Conservation (phyloP, 2,797 vertebrate genomes). For the Acanthiza pusilla region DNA sequence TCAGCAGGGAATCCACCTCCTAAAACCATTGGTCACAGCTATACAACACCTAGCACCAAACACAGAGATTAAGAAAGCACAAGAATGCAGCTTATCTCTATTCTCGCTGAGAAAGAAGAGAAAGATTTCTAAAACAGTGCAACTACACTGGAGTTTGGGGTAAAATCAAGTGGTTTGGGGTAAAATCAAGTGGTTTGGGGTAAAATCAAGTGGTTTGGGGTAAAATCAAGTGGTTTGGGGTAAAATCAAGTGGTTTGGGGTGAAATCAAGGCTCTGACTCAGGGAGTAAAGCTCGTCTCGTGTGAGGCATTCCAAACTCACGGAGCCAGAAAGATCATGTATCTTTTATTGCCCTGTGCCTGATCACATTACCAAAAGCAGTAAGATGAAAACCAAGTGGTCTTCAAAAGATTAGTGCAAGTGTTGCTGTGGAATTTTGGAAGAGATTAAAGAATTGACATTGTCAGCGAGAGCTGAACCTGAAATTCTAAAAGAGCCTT, state of each 20-base stretch:
- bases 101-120: too few relatives aligned
- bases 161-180: too few relatives aligned
- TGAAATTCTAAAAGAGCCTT: not conserved
- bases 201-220: too few relatives aligned
- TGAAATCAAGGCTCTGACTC: not conserved
- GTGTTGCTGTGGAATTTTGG: not conserved
- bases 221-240: too few relatives aligned
- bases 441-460: not conserved
- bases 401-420: not conserved
- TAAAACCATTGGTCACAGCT: too few relatives aligned
- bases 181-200: too few relatives aligned
- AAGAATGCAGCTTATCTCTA: too few relatives aligned
- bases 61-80: too few relatives aligned
- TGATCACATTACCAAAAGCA: not conserved
- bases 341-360: not conserved
- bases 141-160: too few relatives aligned
- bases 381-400: not conserved
- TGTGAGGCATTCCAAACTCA: not conserved
- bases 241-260: not conserved
- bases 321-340: not conserved
- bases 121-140: too few relatives aligned
- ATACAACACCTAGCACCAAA: too few relatives aligned
- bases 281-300: not conserved
- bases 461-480: constrained; percentile 5
- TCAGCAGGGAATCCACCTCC: too few relatives aligned